These are phyloP conservation scores for Proales similis DNA, from an alignment of 1,140 invertebrate species.

Conservation along the genomic window DNA sequence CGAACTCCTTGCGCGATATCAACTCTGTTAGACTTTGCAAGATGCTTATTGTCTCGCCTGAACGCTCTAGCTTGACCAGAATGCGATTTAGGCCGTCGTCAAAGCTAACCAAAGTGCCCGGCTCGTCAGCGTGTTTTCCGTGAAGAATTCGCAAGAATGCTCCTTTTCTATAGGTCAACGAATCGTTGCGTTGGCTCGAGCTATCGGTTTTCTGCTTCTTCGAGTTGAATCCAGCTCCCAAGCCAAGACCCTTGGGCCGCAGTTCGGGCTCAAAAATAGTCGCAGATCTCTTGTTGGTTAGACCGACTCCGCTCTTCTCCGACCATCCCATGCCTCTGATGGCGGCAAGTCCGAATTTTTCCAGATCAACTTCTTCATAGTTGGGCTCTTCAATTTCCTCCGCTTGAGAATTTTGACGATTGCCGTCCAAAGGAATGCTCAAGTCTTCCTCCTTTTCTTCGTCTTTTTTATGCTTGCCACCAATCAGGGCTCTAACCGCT, in stretches of 20 bases:
- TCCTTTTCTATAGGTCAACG: conserved; percentile 54
- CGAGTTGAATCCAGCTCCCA: conserved; percentile 77
- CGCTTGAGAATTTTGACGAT: not conserved
- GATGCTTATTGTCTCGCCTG: conserved; percentile 3
- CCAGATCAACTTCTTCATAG: conserved; percentile 79
- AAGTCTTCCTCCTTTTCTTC: conserved; percentile 28
- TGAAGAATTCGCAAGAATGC: conserved; percentile 65
- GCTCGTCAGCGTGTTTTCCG: conserved; percentile 50
- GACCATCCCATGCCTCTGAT: conserved; percentile 89
- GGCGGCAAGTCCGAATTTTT: conserved; percentile 80
- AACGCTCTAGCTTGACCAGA: conserved; percentile 20
- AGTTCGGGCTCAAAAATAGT: conserved; percentile 58
- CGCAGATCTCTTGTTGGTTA: conserved; percentile 58
- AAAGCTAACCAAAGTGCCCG: conserved; percentile 17
- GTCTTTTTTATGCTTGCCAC: conserved; percentile 5
- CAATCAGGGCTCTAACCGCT: conserved; percentile 8
- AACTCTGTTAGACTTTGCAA: conserved; percentile 25
- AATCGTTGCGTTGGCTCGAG: conserved; percentile 49
- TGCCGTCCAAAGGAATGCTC: not conserved
- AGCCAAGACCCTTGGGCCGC: conserved; percentile 78
- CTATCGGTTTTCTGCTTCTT: conserved; percentile 43
- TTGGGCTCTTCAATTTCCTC: conserved; percentile 56
- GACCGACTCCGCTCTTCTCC: conserved; percentile 63
- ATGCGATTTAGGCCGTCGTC: conserved; percentile 29
- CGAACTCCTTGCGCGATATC: conserved; percentile 28